phyloP scores from a whole-genome alignment of 2,113 vertebrate genomes.

The Baryphthengus martii region DNA sequence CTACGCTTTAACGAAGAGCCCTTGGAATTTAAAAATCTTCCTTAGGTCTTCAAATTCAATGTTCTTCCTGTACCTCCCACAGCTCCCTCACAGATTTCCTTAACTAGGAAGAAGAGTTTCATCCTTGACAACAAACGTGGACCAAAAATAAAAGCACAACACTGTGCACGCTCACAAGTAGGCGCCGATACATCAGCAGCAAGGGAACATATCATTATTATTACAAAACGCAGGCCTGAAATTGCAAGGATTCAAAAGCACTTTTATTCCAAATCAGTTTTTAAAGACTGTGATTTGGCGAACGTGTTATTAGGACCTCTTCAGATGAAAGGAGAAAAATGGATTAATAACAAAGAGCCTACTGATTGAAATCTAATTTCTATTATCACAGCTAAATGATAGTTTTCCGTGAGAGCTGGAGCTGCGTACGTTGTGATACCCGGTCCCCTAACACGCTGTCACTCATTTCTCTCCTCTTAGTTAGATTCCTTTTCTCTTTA shows the following conservation, averaged over 20 bases:
- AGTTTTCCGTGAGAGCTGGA: slow-evolving; percentile 10
- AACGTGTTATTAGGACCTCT: slow-evolving; percentile 56
- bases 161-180: neutral
- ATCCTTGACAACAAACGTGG: neutral
- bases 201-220: neutral
- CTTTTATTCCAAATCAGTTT: slow-evolving; percentile 46
- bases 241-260: slow-evolving; percentile 15
- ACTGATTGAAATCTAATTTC: slow-evolving; percentile 69
- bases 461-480: neutral
- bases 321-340: slow-evolving; percentile 55
- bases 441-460: neutral
- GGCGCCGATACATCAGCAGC: neutral
- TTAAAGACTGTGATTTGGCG: slow-evolving; percentile 33
- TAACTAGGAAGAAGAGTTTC: neutral
- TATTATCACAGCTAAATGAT: slow-evolving; percentile 53
- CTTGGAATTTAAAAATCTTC: neutral
- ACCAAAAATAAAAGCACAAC: neutral
- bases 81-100: neutral
- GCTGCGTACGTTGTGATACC: neutral
- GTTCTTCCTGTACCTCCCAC: neutral
- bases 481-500: neutral
- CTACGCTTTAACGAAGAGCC: neutral
- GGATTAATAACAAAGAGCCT: slow-evolving; percentile 59
- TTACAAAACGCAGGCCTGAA: neutral
- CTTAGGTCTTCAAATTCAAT: neutral